Conservation (phyloP, 2,797 vertebrate species). For the Lacerta viridis region DNA sequence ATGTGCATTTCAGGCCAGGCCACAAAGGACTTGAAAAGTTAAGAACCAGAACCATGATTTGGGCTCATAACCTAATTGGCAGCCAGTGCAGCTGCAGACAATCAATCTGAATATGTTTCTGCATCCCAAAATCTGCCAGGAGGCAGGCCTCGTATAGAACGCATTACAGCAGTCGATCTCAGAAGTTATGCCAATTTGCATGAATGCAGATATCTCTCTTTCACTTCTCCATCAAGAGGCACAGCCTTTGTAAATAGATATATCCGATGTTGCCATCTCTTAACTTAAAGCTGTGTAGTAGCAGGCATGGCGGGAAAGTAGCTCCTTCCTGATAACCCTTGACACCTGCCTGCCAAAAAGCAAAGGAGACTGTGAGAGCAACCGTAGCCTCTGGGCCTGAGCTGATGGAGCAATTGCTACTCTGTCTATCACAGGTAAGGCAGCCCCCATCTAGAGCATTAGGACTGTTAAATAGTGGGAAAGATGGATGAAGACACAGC, state of each 20-base stretch:
- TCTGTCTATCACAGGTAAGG: not conserved
- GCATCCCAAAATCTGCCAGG: not conserved
- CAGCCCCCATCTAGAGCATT: not conserved
- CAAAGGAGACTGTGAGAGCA: not conserved
- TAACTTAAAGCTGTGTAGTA: not conserved
- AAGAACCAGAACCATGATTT: not conserved
- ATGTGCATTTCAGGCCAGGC: not conserved
- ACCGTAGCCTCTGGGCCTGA: not conserved
- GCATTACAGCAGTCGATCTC: not conserved
- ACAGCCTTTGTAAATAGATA: not conserved
- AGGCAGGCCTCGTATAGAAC: not conserved
- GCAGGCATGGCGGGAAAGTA: not conserved
- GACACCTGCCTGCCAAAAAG: not conserved
- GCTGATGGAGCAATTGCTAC: not conserved
- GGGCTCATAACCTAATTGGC: not conserved
- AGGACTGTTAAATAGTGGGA: too few species aligned
- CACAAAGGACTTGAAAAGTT: not conserved
- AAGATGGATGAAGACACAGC: too few species aligned
- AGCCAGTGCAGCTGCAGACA: not conserved
- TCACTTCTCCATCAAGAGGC: not conserved
- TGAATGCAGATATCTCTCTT: not conserved
- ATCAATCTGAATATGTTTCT: not conserved
- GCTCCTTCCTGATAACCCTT: not conserved
- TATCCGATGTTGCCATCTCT: not conserved
- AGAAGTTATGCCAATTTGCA: not conserved